Percentiles rank a stretch among this genome's conserved stretches.
Conservation (phyloP, 2,888 invertebrate species). For the Marronus borbonicus region DNA sequence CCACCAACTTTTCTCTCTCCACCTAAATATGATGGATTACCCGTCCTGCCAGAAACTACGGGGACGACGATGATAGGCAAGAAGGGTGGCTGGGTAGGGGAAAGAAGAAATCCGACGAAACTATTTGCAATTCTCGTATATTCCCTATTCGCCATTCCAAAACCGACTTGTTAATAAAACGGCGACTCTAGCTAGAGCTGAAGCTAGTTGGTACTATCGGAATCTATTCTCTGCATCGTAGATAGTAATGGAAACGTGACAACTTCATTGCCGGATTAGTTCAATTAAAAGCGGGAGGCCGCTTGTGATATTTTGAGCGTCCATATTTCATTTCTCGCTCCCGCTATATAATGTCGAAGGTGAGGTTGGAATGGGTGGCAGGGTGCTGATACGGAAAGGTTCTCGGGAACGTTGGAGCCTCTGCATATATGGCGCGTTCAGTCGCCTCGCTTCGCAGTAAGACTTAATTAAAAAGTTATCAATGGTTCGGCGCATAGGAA, state of each 20-base stretch:
- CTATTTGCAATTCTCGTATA: no score
- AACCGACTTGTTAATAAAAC: no score
- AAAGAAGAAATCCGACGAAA: no score
- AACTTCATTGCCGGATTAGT: constrained; percentile 38
- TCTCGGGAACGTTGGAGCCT: background rate
- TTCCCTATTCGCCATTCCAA: no score
- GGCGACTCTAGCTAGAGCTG: no score
- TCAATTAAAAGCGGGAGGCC: constrained; percentile 40
- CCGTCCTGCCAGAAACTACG: no score
- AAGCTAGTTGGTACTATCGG: background rate
- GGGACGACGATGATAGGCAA: no score
- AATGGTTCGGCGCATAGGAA: background rate
- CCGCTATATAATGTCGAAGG: no score
- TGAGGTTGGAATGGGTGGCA: background rate
- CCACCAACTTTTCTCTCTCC: no score
- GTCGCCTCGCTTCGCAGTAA: background rate
- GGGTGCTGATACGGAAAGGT: background rate
- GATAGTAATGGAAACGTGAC: constrained; percentile 38
- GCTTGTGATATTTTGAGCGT: constrained; percentile 3
- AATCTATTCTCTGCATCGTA: background rate
- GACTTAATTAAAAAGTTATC: constrained; percentile 40
- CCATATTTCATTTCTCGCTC: constrained; percentile 4
- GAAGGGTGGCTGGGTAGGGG: no score
- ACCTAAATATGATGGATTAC: no score
- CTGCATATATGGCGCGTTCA: background rate